Conservation (phyloP, 2,888 invertebrate genomes). For the Hirtodrosophila histrioides region DNA sequence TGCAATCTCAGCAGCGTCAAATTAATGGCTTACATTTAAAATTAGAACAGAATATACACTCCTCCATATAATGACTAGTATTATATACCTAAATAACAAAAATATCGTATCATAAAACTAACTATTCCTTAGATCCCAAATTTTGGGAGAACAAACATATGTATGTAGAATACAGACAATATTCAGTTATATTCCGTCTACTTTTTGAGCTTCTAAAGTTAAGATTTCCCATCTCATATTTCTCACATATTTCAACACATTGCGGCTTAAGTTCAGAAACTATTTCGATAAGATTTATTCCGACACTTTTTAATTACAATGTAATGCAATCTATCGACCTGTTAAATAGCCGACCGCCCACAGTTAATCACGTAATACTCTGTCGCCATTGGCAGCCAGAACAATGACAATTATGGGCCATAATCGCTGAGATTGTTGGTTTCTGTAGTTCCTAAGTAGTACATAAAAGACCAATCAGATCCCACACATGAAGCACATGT, state of each 20-base stretch:
- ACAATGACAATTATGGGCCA: conserved; percentile 38
- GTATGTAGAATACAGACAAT: too few relatives aligned
- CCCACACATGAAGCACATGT: conserved; percentile 34
- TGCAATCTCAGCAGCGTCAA: background rate
- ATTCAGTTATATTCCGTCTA: too few relatives aligned
- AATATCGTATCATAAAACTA: too few relatives aligned
- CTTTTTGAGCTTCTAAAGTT: too few relatives aligned
- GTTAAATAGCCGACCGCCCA: conserved; percentile 5
- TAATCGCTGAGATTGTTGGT: conserved; percentile 24
- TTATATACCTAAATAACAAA: too few relatives aligned
- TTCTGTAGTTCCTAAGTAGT: conserved; percentile 15
- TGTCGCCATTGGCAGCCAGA: conserved; percentile 22
- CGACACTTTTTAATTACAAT: conserved; percentile 12
- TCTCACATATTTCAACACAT: background rate
- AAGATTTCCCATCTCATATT: background rate
- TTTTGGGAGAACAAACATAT: too few relatives aligned
- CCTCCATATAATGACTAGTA: background rate
- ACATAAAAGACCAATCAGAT: conserved; percentile 23
- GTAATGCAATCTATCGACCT: background rate
- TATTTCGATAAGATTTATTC: background rate
- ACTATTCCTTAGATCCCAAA: too few relatives aligned
- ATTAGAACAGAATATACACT: conserved; percentile 1
- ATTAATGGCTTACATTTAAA: conserved; percentile 32
- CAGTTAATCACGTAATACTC: conserved; percentile 26
- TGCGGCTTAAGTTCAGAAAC: background rate